Percentiles rank a stretch among this genome's conserved stretches.
Evolutionary conservation across 2,888 invertebrate genomes (phyloP).

Genomic region (Pyrrhia umbra): DNA sequence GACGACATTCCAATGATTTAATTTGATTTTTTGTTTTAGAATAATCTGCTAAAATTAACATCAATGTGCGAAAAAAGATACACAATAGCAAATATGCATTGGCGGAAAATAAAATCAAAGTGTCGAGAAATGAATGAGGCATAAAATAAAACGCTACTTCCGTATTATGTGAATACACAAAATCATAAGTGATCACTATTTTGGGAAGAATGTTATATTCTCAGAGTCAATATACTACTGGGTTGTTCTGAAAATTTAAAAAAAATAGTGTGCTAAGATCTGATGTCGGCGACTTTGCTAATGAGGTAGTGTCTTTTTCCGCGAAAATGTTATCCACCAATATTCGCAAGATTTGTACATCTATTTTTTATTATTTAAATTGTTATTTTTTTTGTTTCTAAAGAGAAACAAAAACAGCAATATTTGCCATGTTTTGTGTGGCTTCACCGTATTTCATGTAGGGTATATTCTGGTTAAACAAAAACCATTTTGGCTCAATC

Average conservation of each 20-base stretch:
- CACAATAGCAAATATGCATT: constrained; percentile 5
- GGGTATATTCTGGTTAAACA: no score
- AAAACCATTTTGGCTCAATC: no score
- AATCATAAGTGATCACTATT: neutral
- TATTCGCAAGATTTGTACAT: no score
- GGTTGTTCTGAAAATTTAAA: neutral
- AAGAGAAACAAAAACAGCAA: no score
- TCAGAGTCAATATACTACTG: neutral
- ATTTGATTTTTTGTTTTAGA: constrained; percentile 27
- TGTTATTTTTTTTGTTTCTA: no score
- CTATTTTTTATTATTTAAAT: no score
- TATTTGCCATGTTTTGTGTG: no score
- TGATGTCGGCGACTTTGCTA: neutral
- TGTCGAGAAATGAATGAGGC: no score
- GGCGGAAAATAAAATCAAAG: neutral
- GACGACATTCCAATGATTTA: constrained; percentile 67
- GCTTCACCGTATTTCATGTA: no score
- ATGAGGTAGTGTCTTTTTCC: neutral
- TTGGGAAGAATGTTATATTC: neutral
- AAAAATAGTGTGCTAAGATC: neutral
- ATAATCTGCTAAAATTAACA: constrained; percentile 12
- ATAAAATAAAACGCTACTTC: no score
- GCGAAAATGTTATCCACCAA: no score
- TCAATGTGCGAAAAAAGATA: constrained; percentile 21
- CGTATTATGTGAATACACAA: no score